Percentiles rank a stretch among this genome's conserved stretches.
phyloP scores from a whole-genome alignment of 2,888 invertebrate genomes.

The Allolobophora icterica region DNA sequence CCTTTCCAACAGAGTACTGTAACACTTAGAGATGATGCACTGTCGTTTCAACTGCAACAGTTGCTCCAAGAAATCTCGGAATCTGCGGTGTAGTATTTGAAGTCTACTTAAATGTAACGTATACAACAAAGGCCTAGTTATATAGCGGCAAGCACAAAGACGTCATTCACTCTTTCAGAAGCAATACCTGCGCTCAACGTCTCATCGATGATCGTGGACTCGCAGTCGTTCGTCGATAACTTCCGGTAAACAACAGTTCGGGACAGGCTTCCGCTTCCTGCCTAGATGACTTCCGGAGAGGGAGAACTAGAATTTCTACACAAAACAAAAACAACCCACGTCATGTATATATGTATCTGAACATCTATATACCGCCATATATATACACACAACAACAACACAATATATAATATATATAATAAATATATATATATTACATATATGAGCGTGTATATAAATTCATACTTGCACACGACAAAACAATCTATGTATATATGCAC shows the following conservation, averaged over 20 bases:
- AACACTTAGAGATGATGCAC: neutral
- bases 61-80: neutral
- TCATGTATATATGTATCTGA: neutral
- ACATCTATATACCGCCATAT: neutral
- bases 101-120: neutral
- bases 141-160: neutral
- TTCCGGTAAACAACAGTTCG: neutral
- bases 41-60: neutral
- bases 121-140: neutral
- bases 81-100: neutral
- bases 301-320: neutral
- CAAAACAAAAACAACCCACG: neutral
- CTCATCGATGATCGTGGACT: neutral
- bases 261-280: neutral
- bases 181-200: neutral
- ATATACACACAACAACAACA: neutral
- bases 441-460: too few relatives aligned
- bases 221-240: neutral
- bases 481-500: neutral
- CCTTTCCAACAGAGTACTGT: neutral
- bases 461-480: too few relatives aligned
- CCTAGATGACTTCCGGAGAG: neutral
- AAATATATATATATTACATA: too few relatives aligned
- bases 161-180: too few relatives aligned
- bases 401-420: neutral